These are phyloP conservation scores for Drosophila greeni DNA, from an alignment of 2,888 invertebrate genomes.

Conservation along the genomic window DNA sequence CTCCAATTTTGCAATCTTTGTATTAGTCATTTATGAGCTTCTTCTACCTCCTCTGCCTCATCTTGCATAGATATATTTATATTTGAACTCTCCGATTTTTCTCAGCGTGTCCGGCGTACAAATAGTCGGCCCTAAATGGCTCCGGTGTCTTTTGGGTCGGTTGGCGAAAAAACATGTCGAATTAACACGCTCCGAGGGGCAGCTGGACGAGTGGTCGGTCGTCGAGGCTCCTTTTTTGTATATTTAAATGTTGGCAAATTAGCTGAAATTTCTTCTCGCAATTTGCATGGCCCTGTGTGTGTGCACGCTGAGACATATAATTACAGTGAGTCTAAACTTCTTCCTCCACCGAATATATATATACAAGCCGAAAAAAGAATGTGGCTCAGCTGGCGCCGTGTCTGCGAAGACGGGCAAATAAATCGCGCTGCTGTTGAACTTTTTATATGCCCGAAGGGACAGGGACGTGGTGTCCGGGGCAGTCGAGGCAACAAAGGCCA, in stretches of 20 bases:
- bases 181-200: conserved; percentile 73
- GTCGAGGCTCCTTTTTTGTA: conserved; percentile 46
- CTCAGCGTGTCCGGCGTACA: conserved; percentile 67
- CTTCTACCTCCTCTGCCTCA: not conserved
- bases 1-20: not conserved
- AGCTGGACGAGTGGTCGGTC: conserved; percentile 33
- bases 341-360: conserved; percentile 22
- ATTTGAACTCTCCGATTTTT: not conserved
- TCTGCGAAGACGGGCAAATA: conserved; percentile 69
- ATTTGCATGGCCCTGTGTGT: conserved; percentile 55
- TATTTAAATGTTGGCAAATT: conserved; percentile 70
- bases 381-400: conserved; percentile 68
- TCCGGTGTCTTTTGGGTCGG: conserved; percentile 41
- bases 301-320: conserved; percentile 55
- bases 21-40: not conserved
- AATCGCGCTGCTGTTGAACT: conserved; percentile 77
- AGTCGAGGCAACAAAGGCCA: conserved; percentile 27
- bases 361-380: conserved; percentile 6
- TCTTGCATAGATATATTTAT: not conserved
- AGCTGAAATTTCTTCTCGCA: conserved; percentile 67
- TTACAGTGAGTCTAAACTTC: conserved; percentile 57
- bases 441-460: conserved; percentile 63
- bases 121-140: conserved; percentile 76
- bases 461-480: conserved; percentile 34
- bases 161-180: conserved; percentile 75